Evolutionary conservation across 2,888 invertebrate genomes (phyloP).

Genomic region (Helicoverpa assulta): DNA sequence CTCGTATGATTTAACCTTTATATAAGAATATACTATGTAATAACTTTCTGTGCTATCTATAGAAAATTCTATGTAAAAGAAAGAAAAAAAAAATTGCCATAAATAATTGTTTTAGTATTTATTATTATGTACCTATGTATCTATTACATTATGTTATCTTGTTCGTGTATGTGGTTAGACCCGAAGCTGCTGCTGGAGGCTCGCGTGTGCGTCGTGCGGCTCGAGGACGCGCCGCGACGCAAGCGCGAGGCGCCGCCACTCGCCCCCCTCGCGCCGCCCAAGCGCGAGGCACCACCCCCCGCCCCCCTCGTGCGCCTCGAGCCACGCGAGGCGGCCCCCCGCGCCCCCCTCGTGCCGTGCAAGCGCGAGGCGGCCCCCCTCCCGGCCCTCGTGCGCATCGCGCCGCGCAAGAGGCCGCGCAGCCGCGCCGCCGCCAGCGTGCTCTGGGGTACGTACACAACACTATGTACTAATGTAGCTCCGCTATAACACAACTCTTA

Average conservation of each 20-base stretch:
- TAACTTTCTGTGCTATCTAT: too few species aligned
- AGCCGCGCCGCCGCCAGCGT: slow-evolving; percentile 1
- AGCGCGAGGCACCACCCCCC: not conserved
- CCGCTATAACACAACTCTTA: too few species aligned
- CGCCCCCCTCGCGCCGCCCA: not conserved
- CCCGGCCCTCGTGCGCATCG: too few species aligned
- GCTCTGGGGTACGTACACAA: slow-evolving; percentile 4
- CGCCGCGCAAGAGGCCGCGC: not conserved
- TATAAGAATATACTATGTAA: too few species aligned
- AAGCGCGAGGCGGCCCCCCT: not conserved
- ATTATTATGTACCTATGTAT: too few species aligned
- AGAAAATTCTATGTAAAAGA: too few species aligned
- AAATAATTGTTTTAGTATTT: too few species aligned
- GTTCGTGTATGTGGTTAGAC: not conserved
- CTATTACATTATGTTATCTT: too few species aligned
- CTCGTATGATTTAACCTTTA: too few species aligned
- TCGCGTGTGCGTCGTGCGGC: not conserved
- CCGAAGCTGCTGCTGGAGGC: slow-evolving; percentile 1
- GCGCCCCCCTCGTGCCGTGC: not conserved
- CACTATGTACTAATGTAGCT: too few species aligned
- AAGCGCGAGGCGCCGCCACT: not conserved
- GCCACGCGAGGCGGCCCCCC: not conserved
- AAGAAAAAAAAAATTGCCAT: too few species aligned
- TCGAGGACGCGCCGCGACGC: not conserved
- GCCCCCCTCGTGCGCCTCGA: not conserved